phyloP scores from a whole-genome alignment of 2,797 vertebrate species.

The Capromys pilorides region DNA sequence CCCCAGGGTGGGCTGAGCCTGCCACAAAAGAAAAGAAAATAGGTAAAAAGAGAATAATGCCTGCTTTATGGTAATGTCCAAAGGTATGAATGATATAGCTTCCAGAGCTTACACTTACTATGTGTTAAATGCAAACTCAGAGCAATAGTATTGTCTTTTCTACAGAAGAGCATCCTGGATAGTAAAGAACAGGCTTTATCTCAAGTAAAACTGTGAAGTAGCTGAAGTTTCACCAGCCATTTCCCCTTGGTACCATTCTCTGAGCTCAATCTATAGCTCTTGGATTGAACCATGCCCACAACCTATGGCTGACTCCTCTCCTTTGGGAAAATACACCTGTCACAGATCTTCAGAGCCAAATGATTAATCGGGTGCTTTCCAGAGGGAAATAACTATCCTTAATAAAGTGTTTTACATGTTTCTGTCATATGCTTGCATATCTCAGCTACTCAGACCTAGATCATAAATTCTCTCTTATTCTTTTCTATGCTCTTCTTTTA shows the following conservation, averaged over 20 bases:
- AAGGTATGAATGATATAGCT: neutral
- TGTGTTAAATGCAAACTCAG: neutral
- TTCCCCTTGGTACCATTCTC: rapidly evolving
- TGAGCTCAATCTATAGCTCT: neutral
- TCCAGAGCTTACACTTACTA: neutral
- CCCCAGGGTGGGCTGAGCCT: no score
- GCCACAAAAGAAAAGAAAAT: neutral
- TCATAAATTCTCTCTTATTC: neutral
- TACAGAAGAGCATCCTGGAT: neutral
- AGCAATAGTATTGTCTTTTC: neutral
- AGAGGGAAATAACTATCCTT: neutral
- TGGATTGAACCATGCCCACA: neutral
- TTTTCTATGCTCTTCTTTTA: neutral
- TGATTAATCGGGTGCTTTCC: neutral
- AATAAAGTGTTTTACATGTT: conserved; percentile 11
- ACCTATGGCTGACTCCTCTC: neutral
- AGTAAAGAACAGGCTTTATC: neutral
- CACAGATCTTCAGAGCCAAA: neutral
- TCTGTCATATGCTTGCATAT: neutral
- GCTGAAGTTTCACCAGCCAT: neutral
- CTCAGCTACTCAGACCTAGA: neutral
- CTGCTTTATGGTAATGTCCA: neutral
- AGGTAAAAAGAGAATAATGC: neutral
- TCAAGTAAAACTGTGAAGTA: neutral
- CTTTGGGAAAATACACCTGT: neutral